Conservation (phyloP, 2,888 invertebrate species). For the Crocallis elinguaria region DNA sequence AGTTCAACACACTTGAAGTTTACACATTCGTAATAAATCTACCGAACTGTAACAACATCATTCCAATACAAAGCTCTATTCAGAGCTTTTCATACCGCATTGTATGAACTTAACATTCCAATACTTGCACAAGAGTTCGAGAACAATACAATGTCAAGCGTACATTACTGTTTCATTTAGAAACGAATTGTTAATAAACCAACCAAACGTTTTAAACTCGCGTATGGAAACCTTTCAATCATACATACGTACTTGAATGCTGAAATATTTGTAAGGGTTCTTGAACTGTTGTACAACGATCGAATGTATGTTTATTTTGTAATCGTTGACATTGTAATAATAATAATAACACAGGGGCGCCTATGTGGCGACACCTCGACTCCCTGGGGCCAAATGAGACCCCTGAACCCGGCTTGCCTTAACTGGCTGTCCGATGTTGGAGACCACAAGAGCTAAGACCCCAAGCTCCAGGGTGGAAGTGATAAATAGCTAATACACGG, state of each 20-base stretch:
- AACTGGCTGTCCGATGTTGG: no score
- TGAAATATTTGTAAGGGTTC: constrained; percentile 30
- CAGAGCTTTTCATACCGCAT: constrained; percentile 47
- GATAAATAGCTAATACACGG: no score
- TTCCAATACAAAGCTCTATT: constrained; percentile 43
- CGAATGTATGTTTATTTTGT: constrained; percentile 39
- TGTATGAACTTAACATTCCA: constrained; percentile 68
- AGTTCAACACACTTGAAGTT: constrained; percentile 25
- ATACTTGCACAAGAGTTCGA: constrained; percentile 50
- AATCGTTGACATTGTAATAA: constrained; percentile 44
- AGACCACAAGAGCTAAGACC: no score
- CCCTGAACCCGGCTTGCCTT: no score
- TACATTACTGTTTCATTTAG: constrained; percentile 53
- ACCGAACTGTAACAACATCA: constrained; percentile 38
- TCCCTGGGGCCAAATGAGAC: no score
- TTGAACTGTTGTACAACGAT: constrained; percentile 45
- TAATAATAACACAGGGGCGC: no score
- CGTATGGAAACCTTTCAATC: constrained; percentile 39
- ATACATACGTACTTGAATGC: constrained; percentile 2
- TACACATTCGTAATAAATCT: constrained; percentile 39
- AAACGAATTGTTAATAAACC: constrained; percentile 50
- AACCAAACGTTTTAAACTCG: constrained; percentile 50
- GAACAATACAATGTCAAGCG: constrained; percentile 46
- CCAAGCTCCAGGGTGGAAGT: no score
- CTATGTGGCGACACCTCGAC: no score